A percentile compares a stretch with the other conserved stretches of the same genome.
Evolutionary conservation across 2,113 vertebrate genomes (phyloP).

Genomic region (Protomyctophum bolini): DNA sequence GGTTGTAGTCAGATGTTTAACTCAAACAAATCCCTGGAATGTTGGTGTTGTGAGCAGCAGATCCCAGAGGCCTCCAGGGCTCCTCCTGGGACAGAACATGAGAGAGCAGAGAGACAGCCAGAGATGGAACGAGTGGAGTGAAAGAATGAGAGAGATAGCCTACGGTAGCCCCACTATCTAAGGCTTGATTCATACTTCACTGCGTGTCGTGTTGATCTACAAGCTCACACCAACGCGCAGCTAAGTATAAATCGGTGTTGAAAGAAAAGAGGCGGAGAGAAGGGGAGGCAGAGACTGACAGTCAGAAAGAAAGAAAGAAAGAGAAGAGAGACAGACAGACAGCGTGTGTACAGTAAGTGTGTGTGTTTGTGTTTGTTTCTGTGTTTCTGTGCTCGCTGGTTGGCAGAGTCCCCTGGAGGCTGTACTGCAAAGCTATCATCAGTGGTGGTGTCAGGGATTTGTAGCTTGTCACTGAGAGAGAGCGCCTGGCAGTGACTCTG

Average conservation of each 20-base stretch:
- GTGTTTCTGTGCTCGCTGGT: constrained; percentile 48
- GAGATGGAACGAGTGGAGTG: neutral
- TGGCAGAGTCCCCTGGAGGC: constrained; percentile 75
- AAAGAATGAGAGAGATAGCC: too few species aligned
- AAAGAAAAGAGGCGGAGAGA: constrained; percentile 34
- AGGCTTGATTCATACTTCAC: too few species aligned
- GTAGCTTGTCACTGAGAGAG: constrained; percentile 78
- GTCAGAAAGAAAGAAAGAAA: constrained; percentile 6
- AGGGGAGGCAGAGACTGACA: constrained; percentile 3
- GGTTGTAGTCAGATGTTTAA: constrained; percentile 63
- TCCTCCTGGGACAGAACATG: constrained; percentile 48
- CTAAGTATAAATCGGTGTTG: too few species aligned
- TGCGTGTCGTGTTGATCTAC: too few species aligned
- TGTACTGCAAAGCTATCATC: constrained; percentile 80
- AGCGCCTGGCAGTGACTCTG: constrained; percentile 70
- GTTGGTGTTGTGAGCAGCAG: constrained; percentile 55
- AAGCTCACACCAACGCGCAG: too few species aligned
- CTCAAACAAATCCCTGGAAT: constrained; percentile 65
- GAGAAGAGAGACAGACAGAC: constrained; percentile 23
- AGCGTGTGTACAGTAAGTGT: constrained; percentile 26
- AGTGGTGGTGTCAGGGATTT: constrained; percentile 81
- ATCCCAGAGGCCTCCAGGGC: constrained; percentile 64
- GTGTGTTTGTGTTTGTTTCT: constrained; percentile 69
- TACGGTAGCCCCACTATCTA: too few species aligned
- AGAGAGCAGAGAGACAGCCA: constrained; percentile 18